These are phyloP conservation scores for Drosophila mayaguana DNA, from an alignment of 2,888 invertebrate species.

Conservation along the genomic window DNA sequence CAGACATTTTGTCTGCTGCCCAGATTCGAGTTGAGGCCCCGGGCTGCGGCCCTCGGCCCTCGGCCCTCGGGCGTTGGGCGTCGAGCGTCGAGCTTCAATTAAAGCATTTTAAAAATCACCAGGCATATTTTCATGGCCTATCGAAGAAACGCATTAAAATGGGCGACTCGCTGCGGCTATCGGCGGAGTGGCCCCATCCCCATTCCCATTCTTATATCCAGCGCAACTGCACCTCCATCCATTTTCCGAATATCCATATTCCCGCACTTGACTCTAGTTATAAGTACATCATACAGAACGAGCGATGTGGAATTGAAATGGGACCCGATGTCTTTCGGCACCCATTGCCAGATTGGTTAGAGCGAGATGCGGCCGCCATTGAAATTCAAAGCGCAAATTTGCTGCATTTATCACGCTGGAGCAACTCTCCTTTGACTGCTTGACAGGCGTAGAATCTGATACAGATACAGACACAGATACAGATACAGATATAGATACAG, in stretches of 20 bases:
- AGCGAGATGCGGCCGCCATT: slow-evolving; percentile 66
- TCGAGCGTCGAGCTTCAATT: slow-evolving; percentile 59
- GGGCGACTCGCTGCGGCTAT: slow-evolving; percentile 61
- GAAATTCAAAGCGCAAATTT: slow-evolving; percentile 83
- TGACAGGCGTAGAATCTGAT: slow-evolving; percentile 17
- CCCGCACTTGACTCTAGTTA: slow-evolving; percentile 74
- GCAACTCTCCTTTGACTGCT: slow-evolving; percentile 36
- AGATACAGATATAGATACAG: not conserved
- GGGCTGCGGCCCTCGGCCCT: not conserved
- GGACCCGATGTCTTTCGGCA: slow-evolving; percentile 54
- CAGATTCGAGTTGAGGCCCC: slow-evolving; percentile 35
- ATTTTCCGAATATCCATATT: slow-evolving; percentile 15
- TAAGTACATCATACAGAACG: slow-evolving; percentile 67
- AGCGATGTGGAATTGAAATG: slow-evolving; percentile 60
- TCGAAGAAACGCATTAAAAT: slow-evolving; percentile 79
- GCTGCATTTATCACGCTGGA: slow-evolving; percentile 76
- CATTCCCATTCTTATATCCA: slow-evolving; percentile 1
- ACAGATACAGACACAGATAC: not conserved
- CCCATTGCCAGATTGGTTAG: slow-evolving; percentile 48
- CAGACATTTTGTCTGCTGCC: slow-evolving; percentile 76
- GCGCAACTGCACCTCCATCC: slow-evolving; percentile 8
- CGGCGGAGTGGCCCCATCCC: slow-evolving; percentile 8
- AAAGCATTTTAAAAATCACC: slow-evolving; percentile 79
- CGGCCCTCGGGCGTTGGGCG: not conserved
- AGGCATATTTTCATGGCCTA: slow-evolving; percentile 81